Percentiles rank a stretch among this genome's conserved stretches.
Conservation (phyloP, 2,888 invertebrate genomes). For the Petrophora chlorosata region DNA sequence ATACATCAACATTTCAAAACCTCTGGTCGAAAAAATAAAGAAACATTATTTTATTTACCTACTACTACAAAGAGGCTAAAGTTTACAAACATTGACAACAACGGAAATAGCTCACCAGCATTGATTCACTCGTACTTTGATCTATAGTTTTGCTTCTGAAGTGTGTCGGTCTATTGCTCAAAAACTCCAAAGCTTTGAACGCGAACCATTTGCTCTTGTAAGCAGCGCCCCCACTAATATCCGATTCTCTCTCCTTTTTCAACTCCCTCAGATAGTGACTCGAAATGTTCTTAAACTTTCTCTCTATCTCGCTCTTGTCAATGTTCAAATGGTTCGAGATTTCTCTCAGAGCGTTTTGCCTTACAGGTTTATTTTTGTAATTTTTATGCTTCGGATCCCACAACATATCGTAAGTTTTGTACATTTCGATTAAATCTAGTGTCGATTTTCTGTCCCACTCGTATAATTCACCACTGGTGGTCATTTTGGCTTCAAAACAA, state of each 20-base stretch:
- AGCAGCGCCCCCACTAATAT: background rate
- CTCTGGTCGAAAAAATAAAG: too few species aligned
- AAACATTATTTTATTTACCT: background rate
- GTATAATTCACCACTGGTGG: background rate
- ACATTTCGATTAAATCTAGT: background rate
- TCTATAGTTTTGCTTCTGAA: background rate
- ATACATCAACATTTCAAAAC: too few species aligned
- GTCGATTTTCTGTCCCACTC: conserved; percentile 1
- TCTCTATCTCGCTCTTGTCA: conserved; percentile 1
- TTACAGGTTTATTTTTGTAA: background rate
- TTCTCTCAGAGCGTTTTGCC: background rate
- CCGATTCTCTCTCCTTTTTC: conserved; percentile 1
- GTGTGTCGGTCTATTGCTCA: background rate
- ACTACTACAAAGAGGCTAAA: background rate
- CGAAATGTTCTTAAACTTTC: conserved; percentile 4
- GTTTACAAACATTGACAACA: background rate
- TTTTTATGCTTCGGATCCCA: background rate
- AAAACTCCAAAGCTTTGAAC: background rate
- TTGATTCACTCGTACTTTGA: background rate
- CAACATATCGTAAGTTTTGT: background rate
- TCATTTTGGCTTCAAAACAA: background rate
- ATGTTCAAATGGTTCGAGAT: background rate
- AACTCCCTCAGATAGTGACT: conserved; percentile 4
- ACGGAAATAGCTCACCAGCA: background rate
- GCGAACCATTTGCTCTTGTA: conserved; percentile 8